These are phyloP conservation scores for Lamprologus lemairii DNA, from an alignment of 2,113 vertebrate genomes.

Conservation along the genomic window DNA sequence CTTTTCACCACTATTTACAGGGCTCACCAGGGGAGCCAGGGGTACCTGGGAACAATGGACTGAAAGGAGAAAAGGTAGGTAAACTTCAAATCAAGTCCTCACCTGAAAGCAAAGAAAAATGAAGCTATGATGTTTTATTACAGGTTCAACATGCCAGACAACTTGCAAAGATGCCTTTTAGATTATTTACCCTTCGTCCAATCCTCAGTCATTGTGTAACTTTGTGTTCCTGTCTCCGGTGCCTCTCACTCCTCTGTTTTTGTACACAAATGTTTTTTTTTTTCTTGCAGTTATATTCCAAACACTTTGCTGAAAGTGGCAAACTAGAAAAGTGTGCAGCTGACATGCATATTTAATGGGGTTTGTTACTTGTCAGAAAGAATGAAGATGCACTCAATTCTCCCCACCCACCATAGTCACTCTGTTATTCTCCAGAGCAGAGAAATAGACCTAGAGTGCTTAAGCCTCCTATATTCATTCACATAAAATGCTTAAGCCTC, in stretches of 20 bases:
- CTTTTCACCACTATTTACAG: conserved; percentile 69
- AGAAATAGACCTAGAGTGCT: not conserved
- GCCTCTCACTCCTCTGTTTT: not conserved
- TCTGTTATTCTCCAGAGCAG: conserved; percentile 5
- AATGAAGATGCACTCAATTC: not conserved
- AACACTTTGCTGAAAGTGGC: not conserved
- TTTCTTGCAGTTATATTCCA: not conserved
- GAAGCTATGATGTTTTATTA: conserved; percentile 42
- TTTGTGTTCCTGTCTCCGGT: not conserved
- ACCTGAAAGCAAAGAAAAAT: conserved; percentile 40
- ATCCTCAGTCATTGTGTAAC: conserved; percentile 8
- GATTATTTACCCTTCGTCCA: not conserved
- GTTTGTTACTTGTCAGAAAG: conserved; percentile 30
- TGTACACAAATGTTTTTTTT: not conserved
- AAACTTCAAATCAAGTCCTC: conserved; percentile 51
- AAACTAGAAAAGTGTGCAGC: not conserved
- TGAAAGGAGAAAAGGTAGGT: conserved; percentile 96
- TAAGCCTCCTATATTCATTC: not conserved
- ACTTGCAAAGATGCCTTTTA: conserved; percentile 24
- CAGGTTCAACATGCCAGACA: conserved; percentile 30
- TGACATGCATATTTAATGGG: conserved; percentile 22
- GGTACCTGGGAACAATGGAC: conserved; percentile 78
- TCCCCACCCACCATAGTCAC: not conserved
- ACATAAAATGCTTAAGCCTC: not conserved
- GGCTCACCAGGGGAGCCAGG: conserved; percentile 78